A percentile compares a stretch with the other conserved stretches of the same genome.
Evolutionary conservation across 2,888 invertebrate species (phyloP).

Genomic region (Erebia ligea): DNA sequence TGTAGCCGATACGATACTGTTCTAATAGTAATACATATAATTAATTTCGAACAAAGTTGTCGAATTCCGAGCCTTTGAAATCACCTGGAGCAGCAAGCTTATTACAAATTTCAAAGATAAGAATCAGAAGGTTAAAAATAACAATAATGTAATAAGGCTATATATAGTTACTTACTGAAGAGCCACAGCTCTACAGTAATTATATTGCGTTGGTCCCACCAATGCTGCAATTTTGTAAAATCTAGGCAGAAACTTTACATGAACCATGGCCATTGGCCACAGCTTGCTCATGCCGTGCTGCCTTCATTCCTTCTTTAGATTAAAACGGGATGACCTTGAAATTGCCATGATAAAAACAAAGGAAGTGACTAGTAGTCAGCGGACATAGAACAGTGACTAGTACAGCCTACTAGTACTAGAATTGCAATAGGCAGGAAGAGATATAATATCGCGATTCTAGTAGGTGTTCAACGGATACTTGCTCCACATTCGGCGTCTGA

Average conservation of each 20-base stretch:
- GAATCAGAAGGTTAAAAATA: too few species aligned
- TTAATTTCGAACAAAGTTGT: neutral
- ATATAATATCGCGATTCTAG: slow-evolving; percentile 55
- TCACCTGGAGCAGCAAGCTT: too few species aligned
- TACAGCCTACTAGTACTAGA: slow-evolving; percentile 41
- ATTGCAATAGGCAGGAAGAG: slow-evolving; percentile 26
- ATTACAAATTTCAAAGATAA: too few species aligned
- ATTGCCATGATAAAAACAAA: neutral
- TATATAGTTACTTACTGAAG: too few species aligned
- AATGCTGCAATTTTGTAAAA: too few species aligned
- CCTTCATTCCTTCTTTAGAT: neutral
- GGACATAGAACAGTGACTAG: neutral
- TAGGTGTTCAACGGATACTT: slow-evolving; percentile 64
- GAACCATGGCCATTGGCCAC: neutral
- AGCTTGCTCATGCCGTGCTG: neutral
- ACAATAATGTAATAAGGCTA: too few species aligned
- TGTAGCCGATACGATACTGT: neutral
- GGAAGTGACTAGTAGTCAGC: neutral
- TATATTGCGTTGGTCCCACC: too few species aligned
- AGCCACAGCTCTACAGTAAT: too few species aligned
- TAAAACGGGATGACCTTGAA: neutral
- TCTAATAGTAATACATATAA: neutral
- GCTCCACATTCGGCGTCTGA: slow-evolving; percentile 67
- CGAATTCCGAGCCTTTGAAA: too few species aligned
- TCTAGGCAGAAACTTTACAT: too few species aligned